A percentile compares a stretch with the other conserved stretches of the same genome.
These are phyloP conservation scores for Sylvicola cinctus DNA, from an alignment of 2,888 invertebrate genomes.

Conservation along the genomic window DNA sequence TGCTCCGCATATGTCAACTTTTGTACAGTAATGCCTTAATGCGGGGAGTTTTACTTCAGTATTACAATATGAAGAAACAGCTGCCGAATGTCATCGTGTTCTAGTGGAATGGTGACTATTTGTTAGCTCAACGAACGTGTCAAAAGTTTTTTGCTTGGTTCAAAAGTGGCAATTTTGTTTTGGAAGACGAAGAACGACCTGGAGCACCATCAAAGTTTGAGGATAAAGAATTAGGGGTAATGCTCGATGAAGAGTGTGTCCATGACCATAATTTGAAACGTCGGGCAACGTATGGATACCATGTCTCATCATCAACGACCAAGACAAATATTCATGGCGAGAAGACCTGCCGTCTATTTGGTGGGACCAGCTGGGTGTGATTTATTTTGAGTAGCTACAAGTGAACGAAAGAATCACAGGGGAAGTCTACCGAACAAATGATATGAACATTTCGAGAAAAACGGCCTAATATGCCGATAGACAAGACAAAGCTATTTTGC, in stretches of 20 bases:
- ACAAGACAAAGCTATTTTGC: constrained; percentile 1
- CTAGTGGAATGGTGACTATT: constrained; percentile 7
- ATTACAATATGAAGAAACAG: too few relatives aligned
- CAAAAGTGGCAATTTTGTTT: constrained; percentile 5
- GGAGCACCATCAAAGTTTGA: constrained; percentile 4
- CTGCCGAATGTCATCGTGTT: too few relatives aligned
- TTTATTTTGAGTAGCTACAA: not conserved
- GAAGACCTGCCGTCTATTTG: not conserved
- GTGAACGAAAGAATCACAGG: not conserved
- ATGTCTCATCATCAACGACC: too few relatives aligned
- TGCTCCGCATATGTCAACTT: too few relatives aligned
- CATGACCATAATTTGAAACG: too few relatives aligned
- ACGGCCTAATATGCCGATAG: not conserved
- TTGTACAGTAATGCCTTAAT: too few relatives aligned
- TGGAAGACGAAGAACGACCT: constrained; percentile 4
- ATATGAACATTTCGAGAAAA: not conserved
- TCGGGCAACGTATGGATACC: too few relatives aligned
- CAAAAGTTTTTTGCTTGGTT: constrained; percentile 4
- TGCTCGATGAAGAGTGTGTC: constrained; percentile 6
- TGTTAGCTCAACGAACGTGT: constrained; percentile 5
- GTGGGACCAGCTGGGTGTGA: not conserved
- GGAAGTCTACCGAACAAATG: not conserved
- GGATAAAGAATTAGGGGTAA: constrained; percentile 7
- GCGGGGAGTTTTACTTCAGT: too few relatives aligned
- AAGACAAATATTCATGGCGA: not conserved